Evolutionary conservation across 2,888 invertebrate genomes (phyloP), one percentile per base, ranked within the genome.

Genomic region (Cataglyphis albicans): DNA sequence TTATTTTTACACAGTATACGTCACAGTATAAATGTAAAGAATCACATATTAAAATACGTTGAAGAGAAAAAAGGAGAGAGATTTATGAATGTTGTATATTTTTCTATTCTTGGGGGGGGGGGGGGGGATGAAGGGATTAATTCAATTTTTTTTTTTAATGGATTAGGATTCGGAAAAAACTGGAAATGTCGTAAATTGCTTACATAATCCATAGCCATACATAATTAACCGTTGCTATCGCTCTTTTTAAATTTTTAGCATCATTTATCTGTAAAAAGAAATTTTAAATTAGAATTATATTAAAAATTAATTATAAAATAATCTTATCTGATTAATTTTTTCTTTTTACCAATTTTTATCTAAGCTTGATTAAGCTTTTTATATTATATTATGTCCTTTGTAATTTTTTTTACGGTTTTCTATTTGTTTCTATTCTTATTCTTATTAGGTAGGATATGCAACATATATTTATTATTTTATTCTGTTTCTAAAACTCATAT

Each of bases 241-340:
- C 12, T 52, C 7, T 52, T 72, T 18, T 59, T 61, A 15, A 15
- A 61, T 44, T 73, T 25, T n/a, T 9, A 29, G 9, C 3, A 15
- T 29, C 1, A 0, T 29, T 59, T 72, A 29, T 32, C 10, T 73
- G n/a, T 29, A 7, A 29, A 73, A 41, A 10, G 32, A 18, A 44
- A 52, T 55, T 59, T 57, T 25, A 29, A 73, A 3, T 41, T 29
- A n/a, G 41, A 61, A 41, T 73, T 61, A 29, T 29, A 73, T 73
- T 73, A 59, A 59, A 29, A 32, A 48, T 65, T 44, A 44, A 25
- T 10, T 48, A 18, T 25, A 41, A 41, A 15, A 41, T 59, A 15
- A 41, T 59, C 41, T 73, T n/a, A 59, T 59, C 6, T 57, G 1
- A 57, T 57, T 57, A 10, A 15, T 61, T 12, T 41, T 4, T 73